These are phyloP conservation scores for Baryphthengus martii DNA, from an alignment of 2,113 vertebrate species.

Conservation along the genomic window DNA sequence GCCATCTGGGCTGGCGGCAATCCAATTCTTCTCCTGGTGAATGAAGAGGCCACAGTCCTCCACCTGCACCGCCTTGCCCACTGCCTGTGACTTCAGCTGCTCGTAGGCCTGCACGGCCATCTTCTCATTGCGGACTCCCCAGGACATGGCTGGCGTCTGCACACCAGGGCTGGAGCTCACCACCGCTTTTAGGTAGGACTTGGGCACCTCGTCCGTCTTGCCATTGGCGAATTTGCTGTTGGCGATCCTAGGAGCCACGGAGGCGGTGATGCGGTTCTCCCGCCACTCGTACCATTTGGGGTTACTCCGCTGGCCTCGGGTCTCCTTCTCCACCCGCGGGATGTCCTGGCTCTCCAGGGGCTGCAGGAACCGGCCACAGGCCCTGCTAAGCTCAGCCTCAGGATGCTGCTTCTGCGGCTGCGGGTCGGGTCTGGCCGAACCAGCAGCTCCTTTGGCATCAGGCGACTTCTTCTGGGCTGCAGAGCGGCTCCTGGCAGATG, in stretches of 20 bases:
- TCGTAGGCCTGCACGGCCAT: conserved; percentile 67
- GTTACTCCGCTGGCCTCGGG: conserved; percentile 78
- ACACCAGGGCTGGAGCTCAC: conserved; percentile 12
- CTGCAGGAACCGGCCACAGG: neutral
- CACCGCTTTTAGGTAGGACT: conserved; percentile 72
- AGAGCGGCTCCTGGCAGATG: neutral
- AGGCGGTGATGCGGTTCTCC: conserved; percentile 82
- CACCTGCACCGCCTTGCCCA: conserved; percentile 60
- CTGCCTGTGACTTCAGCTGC: conserved; percentile 43
- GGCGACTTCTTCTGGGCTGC: rapidly evolving
- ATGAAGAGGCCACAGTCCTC: conserved; percentile 79
- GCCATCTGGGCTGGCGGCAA: conserved; percentile 83
- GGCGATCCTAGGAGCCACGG: conserved; percentile 72
- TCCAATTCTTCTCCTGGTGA: conserved; percentile 71
- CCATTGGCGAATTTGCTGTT: conserved; percentile 72
- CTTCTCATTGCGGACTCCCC: conserved; percentile 77
- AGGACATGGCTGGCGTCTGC: conserved; percentile 78
- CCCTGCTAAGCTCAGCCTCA: neutral
- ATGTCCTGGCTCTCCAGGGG: neutral
- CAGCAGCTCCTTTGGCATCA: neutral
- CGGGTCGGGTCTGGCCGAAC: neutral
- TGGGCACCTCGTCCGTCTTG: conserved; percentile 65
- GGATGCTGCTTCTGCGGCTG: neutral
- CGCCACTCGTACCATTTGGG: conserved; percentile 77
- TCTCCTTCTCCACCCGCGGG: conserved; percentile 72